Base-by-base conservation (phyloP, 92 coral and sea anemone genomes). In the Epizoanthus stellaris region DNA sequence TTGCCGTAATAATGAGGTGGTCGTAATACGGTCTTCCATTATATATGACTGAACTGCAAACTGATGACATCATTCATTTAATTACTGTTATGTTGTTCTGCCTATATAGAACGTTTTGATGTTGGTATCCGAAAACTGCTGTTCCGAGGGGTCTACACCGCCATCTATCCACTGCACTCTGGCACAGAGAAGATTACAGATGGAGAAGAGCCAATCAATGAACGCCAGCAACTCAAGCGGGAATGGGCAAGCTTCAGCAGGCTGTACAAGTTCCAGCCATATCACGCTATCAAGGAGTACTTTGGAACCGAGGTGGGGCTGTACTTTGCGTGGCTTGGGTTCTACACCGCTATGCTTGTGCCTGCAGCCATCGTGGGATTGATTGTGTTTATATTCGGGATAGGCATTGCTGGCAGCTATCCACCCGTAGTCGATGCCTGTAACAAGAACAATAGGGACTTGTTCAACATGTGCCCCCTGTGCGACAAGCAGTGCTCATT, bases 311-410 rank as follows among this genome's bases (percentile, higher is more conserved):
- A 93, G 71, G 93, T 97, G 10, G 99, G 95, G 12, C 87, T 97
- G 47, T 97, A 97, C 76, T 97, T 97, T 56, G 90, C 98, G 16
- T 97, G 99, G 99, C 91, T 97, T 67, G 99, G 99, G 2, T 97
- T 95, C 86, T 97, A 97, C 90, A 89, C 98, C 38, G 90, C 92
- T 36, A 95, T 97, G 99, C 86, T 97, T 14, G 92, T 93, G 2
- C 99, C 99, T 16, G 94, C 96, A 0, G 98, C 99, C 60, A 63
- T 97, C 4, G 88, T 97, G 61, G 99, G 99, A 4, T 63, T 97
- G 73, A 43, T 93, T 49, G 97, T 79, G 45, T 79, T 79, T 59
- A 39, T 79, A 2, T 62, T 43, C 61, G 83, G 83, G 40, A 42
- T 79, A 20, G 83, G 83, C 10, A 57, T 64, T 52, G 83, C 83